Evolutionary conservation across 2,888 invertebrate species (phyloP), one percentile per base, ranked within the genome.

Genomic region (Tinea pellionella): DNA sequence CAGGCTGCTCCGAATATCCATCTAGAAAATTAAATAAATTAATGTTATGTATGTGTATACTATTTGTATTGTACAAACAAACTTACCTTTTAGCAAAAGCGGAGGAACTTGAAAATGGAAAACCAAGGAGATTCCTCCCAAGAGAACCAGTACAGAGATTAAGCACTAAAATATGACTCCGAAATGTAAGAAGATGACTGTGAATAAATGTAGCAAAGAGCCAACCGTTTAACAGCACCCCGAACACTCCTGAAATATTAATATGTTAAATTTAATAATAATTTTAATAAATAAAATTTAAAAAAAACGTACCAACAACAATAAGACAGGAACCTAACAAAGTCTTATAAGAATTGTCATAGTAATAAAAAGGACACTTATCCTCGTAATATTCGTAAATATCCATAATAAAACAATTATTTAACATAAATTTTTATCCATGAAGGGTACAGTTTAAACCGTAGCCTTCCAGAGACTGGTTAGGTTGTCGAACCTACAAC

Each of bases 191-290:
- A 62, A 88, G 83, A 72, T 88, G 87, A 72, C 88, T 89, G 73
- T 88, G 84, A 65, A 89, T 74, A 74, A 89, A 89, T 29, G 89
- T 87, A 70, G 78, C 78, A 70, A 86, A 86, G 62, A 89, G 81
- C 89, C 89, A 89, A 65, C 81, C 78, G 67, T 89, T 89, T 67
- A 89, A 78, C 74, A 88, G 82, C 78, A 88, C 82, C 75, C 89
- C 88, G 67, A 84, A 83, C 68, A 85, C 74, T 74, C 89, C 89
- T 89, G 78, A 61, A 68, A 68, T 2, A 18, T 13, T 32, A n/a
- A 18, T n/a, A 30, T 37, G 9, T 37, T 37, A 37, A 37, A 37
- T 1, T 9, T 6, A 12, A 37, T 37, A 37, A 6, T 37, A 6
- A 2, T 37, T 12, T n/a, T 37, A 37, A 37, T 37, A 6, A 30